Conservation (phyloP, 2,113 vertebrate genomes). For the Anseranas semipalmata region DNA sequence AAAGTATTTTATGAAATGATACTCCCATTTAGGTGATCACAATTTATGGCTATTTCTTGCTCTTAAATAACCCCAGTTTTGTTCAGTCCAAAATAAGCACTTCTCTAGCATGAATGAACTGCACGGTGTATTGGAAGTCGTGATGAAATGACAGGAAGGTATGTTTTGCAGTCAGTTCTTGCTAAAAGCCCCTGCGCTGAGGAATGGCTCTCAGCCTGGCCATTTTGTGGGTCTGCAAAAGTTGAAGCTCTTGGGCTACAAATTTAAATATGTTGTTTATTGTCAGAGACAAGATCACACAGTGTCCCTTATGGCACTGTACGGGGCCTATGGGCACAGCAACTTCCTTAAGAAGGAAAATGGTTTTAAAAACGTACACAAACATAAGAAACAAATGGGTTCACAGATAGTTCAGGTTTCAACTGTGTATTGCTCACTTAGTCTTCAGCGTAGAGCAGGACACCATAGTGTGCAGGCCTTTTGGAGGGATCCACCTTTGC, state of each 20-base stretch:
- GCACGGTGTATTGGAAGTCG: rapidly evolving
- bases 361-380: background rate
- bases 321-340: background rate
- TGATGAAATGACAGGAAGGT: background rate
- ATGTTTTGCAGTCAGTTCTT: background rate
- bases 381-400: background rate
- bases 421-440: background rate
- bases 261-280: background rate
- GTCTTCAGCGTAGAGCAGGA: background rate
- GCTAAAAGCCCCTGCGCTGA: background rate
- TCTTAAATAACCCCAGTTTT: background rate
- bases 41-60: background rate
- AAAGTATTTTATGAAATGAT: constrained; percentile 59
- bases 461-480: rapidly evolving
- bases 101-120: background rate
- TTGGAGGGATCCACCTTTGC: background rate
- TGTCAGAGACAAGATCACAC: background rate
- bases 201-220: background rate
- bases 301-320: background rate
- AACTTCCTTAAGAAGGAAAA: background rate
- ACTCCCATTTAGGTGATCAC: constrained; percentile 17
- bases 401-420: background rate
- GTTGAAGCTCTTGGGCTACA: background rate
- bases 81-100: background rate
- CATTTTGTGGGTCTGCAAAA: background rate